A percentile compares a stretch with the other conserved stretches of the same genome.
Evolutionary conservation across 2,888 invertebrate genomes (phyloP).

Genomic region (Idaea aversata): DNA sequence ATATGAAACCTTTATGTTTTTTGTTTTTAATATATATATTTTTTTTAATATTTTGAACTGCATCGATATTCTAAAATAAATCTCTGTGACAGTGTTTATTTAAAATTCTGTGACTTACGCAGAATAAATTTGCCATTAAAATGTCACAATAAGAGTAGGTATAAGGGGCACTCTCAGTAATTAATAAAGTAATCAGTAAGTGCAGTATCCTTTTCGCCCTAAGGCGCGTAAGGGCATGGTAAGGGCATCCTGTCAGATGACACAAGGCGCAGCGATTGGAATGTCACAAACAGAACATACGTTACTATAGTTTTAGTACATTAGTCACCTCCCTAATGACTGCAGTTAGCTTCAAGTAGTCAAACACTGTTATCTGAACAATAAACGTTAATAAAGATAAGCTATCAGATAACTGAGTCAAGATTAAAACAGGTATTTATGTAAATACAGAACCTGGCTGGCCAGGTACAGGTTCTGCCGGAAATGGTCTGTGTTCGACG

Average conservation of each 20-base stretch:
- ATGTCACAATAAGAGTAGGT: too few relatives aligned
- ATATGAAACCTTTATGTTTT: not conserved
- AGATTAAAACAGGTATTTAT: conserved; percentile 27
- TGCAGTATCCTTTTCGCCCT: too few relatives aligned
- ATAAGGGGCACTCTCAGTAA: not conserved
- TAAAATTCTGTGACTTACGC: not conserved
- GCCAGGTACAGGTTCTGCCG: conserved; percentile 46
- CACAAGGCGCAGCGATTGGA: too few relatives aligned
- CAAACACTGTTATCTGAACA: not conserved
- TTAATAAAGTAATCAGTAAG: not conserved
- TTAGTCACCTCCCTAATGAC: not conserved
- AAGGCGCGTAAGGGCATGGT: too few relatives aligned
- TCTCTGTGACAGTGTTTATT: too few relatives aligned
- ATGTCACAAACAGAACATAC: too few relatives aligned
- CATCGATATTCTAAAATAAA: too few relatives aligned
- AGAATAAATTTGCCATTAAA: too few relatives aligned
- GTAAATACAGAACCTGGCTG: conserved; percentile 26
- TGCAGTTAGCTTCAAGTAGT: not conserved
- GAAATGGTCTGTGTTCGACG: conserved; percentile 36
- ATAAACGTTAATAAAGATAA: conserved; percentile 13
- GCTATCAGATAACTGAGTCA: conserved; percentile 7
- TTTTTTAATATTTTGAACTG: not conserved
- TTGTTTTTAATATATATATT: not conserved
- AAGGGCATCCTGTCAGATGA: too few relatives aligned
- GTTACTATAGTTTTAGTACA: not conserved